Base-by-base conservation (phyloP, 1,140 invertebrate genomes). In the Conus betulinus region DNA sequence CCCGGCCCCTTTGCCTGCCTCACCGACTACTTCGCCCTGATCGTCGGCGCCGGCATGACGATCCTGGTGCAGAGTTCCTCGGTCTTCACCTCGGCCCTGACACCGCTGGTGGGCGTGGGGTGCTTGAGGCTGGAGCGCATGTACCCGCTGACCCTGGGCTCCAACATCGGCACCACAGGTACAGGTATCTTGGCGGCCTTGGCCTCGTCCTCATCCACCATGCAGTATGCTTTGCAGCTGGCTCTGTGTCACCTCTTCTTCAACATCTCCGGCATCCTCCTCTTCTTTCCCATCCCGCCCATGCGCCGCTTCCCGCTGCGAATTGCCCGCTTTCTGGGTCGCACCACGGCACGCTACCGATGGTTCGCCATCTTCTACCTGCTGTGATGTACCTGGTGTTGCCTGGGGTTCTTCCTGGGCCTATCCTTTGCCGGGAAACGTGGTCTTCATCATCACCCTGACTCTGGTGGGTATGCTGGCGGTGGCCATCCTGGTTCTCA, bases 111-210 rank as follows among this genome's bases (percentile, higher is more conserved):
- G n/a, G 97, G 96, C 5, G 90, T 96, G 11, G 96, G 96, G 4
- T 95, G 97, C 52, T 95, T 97, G 23, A 95, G 95, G 23, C 88
- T 97, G 53, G 96, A 97, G 83, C 92, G 96, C 71, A 96, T 97
- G 90, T 97, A 97, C 91, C 96, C 96, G 0, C 92, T 97, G 53
- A 96, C 96, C 15, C 92, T 97, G 11, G 97, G 97, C 6, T 96
- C 96, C 7, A 97, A 97, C 91, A 95, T 97, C 87, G 97, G 97
- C 11, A 97, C 97, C 23, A 97, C 97, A 0, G 96, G 96, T 39
- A 97, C 97, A 2, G 96, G 95, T 6, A 92, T 96, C n/a, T 90
- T 97, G 17, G 96, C 96, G 20, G 95, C 96, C 0, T 91, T 96
- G 55, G 95, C 96, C 5, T 94, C 96, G 3, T 90, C 90, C 13